These are phyloP conservation scores for Hirudo medicinalis DNA, from an alignment of 1,140 invertebrate species.

Conservation along the genomic window DNA sequence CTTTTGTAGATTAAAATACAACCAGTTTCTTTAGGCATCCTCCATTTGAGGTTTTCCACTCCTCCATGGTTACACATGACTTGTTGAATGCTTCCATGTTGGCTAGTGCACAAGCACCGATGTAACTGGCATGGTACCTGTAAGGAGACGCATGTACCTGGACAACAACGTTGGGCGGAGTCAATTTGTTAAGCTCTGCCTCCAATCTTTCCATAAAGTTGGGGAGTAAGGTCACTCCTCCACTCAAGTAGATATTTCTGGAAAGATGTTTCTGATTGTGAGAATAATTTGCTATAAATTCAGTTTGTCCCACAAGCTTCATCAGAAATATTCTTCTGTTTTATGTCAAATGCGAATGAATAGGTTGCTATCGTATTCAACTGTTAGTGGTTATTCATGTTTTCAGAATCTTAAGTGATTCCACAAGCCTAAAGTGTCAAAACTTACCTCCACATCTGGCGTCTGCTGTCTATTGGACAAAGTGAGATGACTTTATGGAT, in stretches of 20 bases:
- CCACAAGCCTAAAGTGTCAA: neutral
- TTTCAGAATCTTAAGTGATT: neutral
- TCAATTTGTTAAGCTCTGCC: constrained; percentile 47
- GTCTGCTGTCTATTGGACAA: constrained; percentile 47
- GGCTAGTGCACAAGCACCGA: constrained; percentile 49
- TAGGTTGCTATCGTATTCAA: neutral
- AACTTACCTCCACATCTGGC: constrained; percentile 42
- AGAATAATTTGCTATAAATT: neutral
- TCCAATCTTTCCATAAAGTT: constrained; percentile 51
- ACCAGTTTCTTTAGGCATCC: neutral
- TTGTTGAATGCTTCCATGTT: constrained; percentile 45
- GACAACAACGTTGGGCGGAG: constrained; percentile 48
- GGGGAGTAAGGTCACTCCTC: constrained; percentile 49
- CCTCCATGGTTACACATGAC: constrained; percentile 41
- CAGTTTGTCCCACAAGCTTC: constrained; percentile 13
- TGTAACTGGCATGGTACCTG: constrained; percentile 49
- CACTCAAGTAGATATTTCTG: constrained; percentile 46
- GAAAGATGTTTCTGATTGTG: neutral
- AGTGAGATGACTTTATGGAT: constrained; percentile 48
- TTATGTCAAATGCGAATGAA: no score
- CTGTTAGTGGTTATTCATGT: neutral
- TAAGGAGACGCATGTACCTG: constrained; percentile 51
- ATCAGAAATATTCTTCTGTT: no score
- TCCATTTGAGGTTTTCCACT: constrained; percentile 29
- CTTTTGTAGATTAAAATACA: neutral